Evolutionary conservation across 2,888 invertebrate genomes (phyloP).

Genomic region (Chelonus formosanus): DNA sequence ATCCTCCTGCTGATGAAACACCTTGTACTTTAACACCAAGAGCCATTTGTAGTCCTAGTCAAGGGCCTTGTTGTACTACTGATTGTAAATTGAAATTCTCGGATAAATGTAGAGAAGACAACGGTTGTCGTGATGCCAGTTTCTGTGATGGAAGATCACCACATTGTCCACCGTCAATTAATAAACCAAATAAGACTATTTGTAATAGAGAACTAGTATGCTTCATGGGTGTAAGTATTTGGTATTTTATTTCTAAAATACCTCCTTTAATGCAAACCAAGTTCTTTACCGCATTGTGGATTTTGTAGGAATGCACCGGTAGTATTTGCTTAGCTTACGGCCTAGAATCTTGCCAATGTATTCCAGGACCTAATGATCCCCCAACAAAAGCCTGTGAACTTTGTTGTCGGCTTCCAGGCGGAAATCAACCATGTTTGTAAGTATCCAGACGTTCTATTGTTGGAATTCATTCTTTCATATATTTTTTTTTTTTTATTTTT

Average conservation of each 20-base stretch:
- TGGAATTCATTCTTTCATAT: not conserved
- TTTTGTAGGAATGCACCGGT: slow-evolving; percentile 86
- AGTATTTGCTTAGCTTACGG: slow-evolving; percentile 98
- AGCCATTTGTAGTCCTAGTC: slow-evolving; percentile 82
- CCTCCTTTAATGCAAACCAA: too few species aligned
- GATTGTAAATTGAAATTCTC: slow-evolving; percentile 86
- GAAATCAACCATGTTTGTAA: slow-evolving; percentile 79
- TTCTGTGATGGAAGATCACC: slow-evolving; percentile 91
- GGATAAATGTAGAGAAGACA: slow-evolving; percentile 90
- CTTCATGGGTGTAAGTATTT: slow-evolving; percentile 86
- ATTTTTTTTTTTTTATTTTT: slow-evolving; percentile 24
- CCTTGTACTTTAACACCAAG: slow-evolving; percentile 88
- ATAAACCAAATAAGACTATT: slow-evolving; percentile 92
- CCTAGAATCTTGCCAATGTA: slow-evolving; percentile 94
- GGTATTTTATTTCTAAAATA: not conserved
- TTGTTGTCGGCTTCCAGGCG: slow-evolving; percentile 88
- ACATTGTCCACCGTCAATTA: slow-evolving; percentile 89
- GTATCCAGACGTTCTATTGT: slow-evolving; percentile 44
- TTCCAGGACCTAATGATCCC: slow-evolving; percentile 79
- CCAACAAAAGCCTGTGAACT: slow-evolving; percentile 90
- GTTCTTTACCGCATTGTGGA: too few species aligned
- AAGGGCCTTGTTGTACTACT: slow-evolving; percentile 95
- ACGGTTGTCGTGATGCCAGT: slow-evolving; percentile 92
- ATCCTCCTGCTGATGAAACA: slow-evolving; percentile 79
- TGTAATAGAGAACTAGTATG: slow-evolving; percentile 98